A percentile compares a stretch with the other conserved stretches of the same genome.
These are phyloP conservation scores for Cochlearius cochlearius DNA, from an alignment of 2,113 vertebrate genomes.

Conservation along the genomic window DNA sequence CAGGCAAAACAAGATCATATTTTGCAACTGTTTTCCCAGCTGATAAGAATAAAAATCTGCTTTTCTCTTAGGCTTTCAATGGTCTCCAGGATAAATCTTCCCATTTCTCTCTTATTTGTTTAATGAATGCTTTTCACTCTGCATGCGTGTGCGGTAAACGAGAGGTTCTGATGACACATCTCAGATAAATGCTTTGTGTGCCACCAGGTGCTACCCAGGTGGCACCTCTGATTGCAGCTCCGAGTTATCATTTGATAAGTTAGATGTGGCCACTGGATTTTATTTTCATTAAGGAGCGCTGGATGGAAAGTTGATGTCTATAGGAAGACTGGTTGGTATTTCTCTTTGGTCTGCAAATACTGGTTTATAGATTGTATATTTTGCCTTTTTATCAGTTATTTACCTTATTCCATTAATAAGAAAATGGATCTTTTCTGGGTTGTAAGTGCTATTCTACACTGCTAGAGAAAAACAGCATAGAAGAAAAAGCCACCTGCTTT, in stretches of 20 bases:
- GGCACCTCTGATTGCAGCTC: background rate
- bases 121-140: background rate
- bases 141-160: background rate
- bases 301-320: background rate
- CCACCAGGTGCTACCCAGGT: background rate
- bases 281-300: background rate
- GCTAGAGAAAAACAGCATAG: background rate
- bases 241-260: background rate
- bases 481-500: background rate
- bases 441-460: background rate
- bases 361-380: background rate
- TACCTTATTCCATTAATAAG: background rate
- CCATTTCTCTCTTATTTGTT: background rate
- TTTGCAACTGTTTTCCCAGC: constrained; percentile 40
- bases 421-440: background rate
- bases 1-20: constrained; percentile 20
- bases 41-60: constrained; percentile 45
- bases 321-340: background rate
- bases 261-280: background rate
- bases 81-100: background rate
- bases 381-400: background rate
- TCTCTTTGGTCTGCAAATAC: background rate
- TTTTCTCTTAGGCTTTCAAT: constrained; percentile 23
- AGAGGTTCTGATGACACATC: background rate
- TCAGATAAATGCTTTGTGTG: background rate